Evolutionary conservation across 2,797 vertebrate species (phyloP), one percentile per base, ranked within the genome.

Genomic region (Euphonia xanthogaster): DNA sequence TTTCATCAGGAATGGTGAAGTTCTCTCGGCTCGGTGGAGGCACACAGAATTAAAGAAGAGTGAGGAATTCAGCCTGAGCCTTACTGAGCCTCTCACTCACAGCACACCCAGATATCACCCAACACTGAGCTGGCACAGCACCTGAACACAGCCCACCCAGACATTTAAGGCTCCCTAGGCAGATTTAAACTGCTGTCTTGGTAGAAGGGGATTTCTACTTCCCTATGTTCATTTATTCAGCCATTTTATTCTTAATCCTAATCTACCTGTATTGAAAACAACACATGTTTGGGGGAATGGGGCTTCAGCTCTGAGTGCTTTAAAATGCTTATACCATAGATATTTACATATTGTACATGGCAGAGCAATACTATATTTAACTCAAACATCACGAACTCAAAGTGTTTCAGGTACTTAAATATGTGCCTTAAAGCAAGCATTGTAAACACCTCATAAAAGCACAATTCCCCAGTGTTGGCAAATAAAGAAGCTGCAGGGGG

Each of bases 381-480:
- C 62, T 72, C 84, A 87, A 85, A 87, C 75, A 72, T 70, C 74
- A 88, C 81, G 80, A 94, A 44, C 14, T 4, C n/a, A 20, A 71
- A 96, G 58, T 14, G 44, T 75, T 94, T 92, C 66, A 90, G 62
- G 68, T 55, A 23, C 45, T 95, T 79, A 81, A 92, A 85, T 39
- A 58, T 4, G 13, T 88, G 61, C 90, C 91, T 93, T 93, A 93
- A 92, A 97, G 91, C 66, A 73, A 92, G 85, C 50, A 72, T 47
- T 51, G 37, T 74, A 96, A 94, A 93, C 77, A 85, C 77, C 86
- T 94, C 78, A 74, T 94, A 94, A 95, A 96, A 93, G 68, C 61
- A 89, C 77, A 92, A 89, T 88, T 96, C 89, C 77, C 94, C 75
- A 78, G 92, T 66, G 75, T 6, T 88, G 24, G 81, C 76, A 89